Base-by-base conservation (phyloP, 1,140 invertebrate genomes). In the Araneus ventricosus region DNA sequence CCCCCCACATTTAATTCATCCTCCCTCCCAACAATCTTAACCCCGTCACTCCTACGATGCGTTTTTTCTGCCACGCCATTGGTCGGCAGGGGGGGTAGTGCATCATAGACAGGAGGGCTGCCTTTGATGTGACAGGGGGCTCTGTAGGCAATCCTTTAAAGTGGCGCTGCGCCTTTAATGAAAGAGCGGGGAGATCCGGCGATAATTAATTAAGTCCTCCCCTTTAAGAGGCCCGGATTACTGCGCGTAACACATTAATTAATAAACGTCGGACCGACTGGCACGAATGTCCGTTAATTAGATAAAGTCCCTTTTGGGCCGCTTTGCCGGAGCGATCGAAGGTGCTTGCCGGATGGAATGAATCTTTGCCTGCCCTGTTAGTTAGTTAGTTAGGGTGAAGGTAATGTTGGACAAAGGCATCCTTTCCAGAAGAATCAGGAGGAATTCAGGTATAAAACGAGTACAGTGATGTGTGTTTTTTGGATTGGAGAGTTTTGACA, bases 281-380 rank as follows among this genome's bases (percentile, higher is more conserved):
- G 61, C 61, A 41, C 27, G 87, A 88, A 88, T 67, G 87, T 88
- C 87, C 87, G 87, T 88, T 88, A 88, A 88, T 88, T 88, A 88
- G 87, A 88, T 88, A 88, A 88, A 52, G 87, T 88, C 87, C 45
- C 61, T 39, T 63, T 59, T 39, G 37, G 45, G 34, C 39, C 85
- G 85, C 52, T 87, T 87, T 63, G 34, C 27, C 57, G 39, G 7
- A 27, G 6, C n/a, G 85, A 63, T 61, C 59, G 52, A 87, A 61
- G 45, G 14, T 22, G 45, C 45, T 52, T 52, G 45, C 45, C 17
- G 45, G 45, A 52, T 52, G 17, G 45, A 52, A 52, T 52, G 17
- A 52, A 52, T 52, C 45, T 52, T 52, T 52, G 45, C 45, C 45
- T 52, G 10, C 20, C 7, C 45, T 52, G 82, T 24, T 52, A 41